Base-by-base conservation (phyloP, 2,888 invertebrate species). In the Perizoma affinitatum region DNA sequence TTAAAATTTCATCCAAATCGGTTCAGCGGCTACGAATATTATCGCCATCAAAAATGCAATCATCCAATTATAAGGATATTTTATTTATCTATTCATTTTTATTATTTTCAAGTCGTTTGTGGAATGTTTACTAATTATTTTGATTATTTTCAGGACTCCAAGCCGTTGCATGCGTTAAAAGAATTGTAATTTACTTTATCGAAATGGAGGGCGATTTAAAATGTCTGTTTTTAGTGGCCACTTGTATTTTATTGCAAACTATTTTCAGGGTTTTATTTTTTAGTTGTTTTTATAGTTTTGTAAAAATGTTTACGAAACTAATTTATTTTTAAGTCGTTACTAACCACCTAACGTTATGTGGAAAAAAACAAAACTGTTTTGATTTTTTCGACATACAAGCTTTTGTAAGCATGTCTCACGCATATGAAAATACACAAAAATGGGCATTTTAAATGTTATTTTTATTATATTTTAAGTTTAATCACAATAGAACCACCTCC, bases 161-260 rank as follows among this genome's bases (percentile, higher is more conserved):
- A 67, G 58, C 44, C 47, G 75, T 58, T 78, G 84, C 82, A 84
- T 83, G 82, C 63, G 10, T 35, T 38, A 38, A 36, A 54, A 36
- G 40, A 46, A 43, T 66, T 55, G 51, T 52, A 45, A 66, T 63
- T 52, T 44, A 66, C 63, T 75, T 88, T 87, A 88, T 86, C 66
- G 90, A 91, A 92, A 90, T 91, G 91, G 91, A 91, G 91, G 90
- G 73, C 38, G 44, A 65, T 81, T 84, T 86, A 84, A 88, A 90
- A 91, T 90, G 91, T 90, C 91, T 86, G 65, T 78, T 80, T 58
- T 79, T 79, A 75, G 71, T 59, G 62, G 51, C 62, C 1, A 64
- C 58, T 66, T 73, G 65, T 66, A 73, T 66, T 73, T 70, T 58
- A 75, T 65, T 76, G 54, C 46, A 68, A 61, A 65, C 66, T 62